These are phyloP conservation scores for Drosophila kikkawai DNA, from an alignment of 1,140 invertebrate genomes.

Conservation along the genomic window DNA sequence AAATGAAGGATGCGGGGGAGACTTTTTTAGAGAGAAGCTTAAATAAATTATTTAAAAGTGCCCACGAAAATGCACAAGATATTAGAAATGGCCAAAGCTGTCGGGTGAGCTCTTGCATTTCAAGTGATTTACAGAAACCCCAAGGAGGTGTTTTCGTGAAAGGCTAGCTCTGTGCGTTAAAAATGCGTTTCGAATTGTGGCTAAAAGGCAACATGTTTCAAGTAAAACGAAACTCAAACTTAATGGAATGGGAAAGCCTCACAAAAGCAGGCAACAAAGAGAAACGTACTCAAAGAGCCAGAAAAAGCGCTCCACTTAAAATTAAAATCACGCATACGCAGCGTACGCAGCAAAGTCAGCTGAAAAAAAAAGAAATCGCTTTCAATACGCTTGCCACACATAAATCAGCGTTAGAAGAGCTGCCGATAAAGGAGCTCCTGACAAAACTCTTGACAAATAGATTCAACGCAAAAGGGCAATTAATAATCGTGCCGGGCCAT, in stretches of 20 bases:
- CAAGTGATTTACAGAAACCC: slow-evolving; percentile 7
- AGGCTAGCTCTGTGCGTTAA: slow-evolving; percentile 18
- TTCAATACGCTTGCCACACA: slow-evolving; percentile 55
- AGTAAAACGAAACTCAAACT: slow-evolving; percentile 5
- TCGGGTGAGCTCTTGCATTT: slow-evolving; percentile 30
- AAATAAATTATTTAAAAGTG: slow-evolving; percentile 50
- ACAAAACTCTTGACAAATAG: slow-evolving; percentile 59
- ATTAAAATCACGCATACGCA: slow-evolving; percentile 65
- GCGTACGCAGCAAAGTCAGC: slow-evolving; percentile 28
- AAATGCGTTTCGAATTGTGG: slow-evolving; percentile 37
- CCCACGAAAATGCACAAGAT: slow-evolving; percentile 25
- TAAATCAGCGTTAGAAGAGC: slow-evolving; percentile 56
- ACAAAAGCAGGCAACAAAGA: slow-evolving; percentile 20
- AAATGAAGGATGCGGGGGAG: neutral
- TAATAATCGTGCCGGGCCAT: slow-evolving; percentile 39
- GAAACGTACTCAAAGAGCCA: slow-evolving; percentile 14
- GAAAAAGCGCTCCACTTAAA: slow-evolving; percentile 49
- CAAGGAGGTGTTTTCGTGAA: neutral
- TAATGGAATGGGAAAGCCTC: slow-evolving; percentile 1
- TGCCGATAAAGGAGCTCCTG: slow-evolving; percentile 32
- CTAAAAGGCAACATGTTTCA: slow-evolving; percentile 54
- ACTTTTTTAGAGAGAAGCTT: neutral
- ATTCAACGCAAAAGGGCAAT: slow-evolving; percentile 56
- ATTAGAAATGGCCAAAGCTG: slow-evolving; percentile 18
- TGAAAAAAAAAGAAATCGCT: slow-evolving; percentile 44